Evolutionary conservation across 2,888 invertebrate genomes (phyloP).

Genomic region (Cheilosia pagana): DNA sequence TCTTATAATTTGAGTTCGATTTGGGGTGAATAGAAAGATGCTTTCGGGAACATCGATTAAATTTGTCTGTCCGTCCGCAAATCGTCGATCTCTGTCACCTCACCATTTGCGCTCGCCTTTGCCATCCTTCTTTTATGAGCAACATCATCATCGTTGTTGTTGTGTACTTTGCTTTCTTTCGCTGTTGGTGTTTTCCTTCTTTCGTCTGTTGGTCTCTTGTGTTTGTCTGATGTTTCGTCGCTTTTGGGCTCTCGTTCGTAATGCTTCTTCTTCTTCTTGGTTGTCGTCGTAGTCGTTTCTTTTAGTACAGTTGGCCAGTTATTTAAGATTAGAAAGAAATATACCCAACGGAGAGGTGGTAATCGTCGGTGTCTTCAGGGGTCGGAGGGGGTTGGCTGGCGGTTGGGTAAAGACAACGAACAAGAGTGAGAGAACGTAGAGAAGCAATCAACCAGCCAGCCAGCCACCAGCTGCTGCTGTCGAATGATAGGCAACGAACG

Average conservation of each 20-base stretch:
- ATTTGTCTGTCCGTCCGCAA: constrained; percentile 26
- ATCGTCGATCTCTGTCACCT: constrained; percentile 37
- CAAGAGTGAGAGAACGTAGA: constrained; percentile 17
- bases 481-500: constrained; percentile 54
- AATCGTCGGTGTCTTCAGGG: constrained; percentile 7
- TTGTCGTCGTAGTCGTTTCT: constrained; percentile 54
- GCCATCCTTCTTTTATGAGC: constrained; percentile 22
- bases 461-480: constrained; percentile 55
- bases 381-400: constrained; percentile 16
- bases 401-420: constrained; percentile 20
- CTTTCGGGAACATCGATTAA: neutral
- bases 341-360: constrained; percentile 36
- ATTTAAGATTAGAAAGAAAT: constrained; percentile 71
- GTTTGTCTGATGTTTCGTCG: constrained; percentile 56
- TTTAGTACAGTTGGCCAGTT: constrained; percentile 73
- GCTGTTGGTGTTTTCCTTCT: constrained; percentile 26
- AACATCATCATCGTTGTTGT: constrained; percentile 43
- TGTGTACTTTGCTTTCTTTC: constrained; percentile 50
- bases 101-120: constrained; percentile 13
- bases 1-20: constrained; percentile 17
- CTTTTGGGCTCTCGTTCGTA: constrained; percentile 60
- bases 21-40: neutral
- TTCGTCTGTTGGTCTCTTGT: constrained; percentile 36
- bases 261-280: constrained; percentile 56
- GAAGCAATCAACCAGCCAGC: constrained; percentile 41